A percentile compares a stretch with the other conserved stretches of the same genome.
Conservation (phyloP, 2,797 vertebrate species). For the Siniperca undulata region DNA sequence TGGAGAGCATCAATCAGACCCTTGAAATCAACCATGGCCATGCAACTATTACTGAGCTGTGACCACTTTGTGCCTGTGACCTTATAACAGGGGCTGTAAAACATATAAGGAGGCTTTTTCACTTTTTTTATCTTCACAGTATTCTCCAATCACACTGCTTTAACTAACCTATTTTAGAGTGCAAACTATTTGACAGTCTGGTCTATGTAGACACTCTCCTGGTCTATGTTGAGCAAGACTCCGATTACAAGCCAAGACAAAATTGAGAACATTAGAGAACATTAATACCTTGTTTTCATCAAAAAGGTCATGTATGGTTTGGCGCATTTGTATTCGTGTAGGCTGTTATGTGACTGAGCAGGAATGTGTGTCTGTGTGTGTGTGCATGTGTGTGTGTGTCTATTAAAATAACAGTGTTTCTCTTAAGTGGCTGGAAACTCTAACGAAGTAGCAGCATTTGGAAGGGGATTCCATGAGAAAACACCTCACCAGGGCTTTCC, state of each 20-base stretch:
- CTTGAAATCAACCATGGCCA: constrained; percentile 69
- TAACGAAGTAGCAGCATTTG: constrained; percentile 65
- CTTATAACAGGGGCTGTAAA: constrained; percentile 80
- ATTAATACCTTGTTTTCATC: constrained; percentile 55
- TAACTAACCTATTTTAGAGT: constrained; percentile 17
- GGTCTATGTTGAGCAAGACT: constrained; percentile 13
- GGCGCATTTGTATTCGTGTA: constrained; percentile 29
- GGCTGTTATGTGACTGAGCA: constrained; percentile 28
- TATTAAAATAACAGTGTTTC: constrained; percentile 63
- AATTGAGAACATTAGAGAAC: constrained; percentile 47
- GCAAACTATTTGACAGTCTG: constrained; percentile 27
- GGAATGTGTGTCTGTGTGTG: constrained; percentile 27
- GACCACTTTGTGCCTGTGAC: constrained; percentile 70
- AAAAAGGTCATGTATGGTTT: constrained; percentile 54
- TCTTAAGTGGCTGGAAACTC: constrained; percentile 77
- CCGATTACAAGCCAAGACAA: constrained; percentile 27
- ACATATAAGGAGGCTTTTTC: constrained; percentile 73
- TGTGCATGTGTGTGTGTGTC: constrained; percentile 20
- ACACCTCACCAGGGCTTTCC: constrained; percentile 82
- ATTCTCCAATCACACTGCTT: constrained; percentile 35
- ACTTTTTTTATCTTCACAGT: constrained; percentile 16
- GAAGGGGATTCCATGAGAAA: constrained; percentile 78
- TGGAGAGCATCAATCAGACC: constrained; percentile 81
- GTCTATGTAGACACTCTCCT: constrained; percentile 11
- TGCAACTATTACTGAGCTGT: constrained; percentile 63